Evolutionary conservation across 2,113 vertebrate genomes (phyloP), one percentile per base, ranked within the genome.

Genomic region (Carlito syrichta): DNA sequence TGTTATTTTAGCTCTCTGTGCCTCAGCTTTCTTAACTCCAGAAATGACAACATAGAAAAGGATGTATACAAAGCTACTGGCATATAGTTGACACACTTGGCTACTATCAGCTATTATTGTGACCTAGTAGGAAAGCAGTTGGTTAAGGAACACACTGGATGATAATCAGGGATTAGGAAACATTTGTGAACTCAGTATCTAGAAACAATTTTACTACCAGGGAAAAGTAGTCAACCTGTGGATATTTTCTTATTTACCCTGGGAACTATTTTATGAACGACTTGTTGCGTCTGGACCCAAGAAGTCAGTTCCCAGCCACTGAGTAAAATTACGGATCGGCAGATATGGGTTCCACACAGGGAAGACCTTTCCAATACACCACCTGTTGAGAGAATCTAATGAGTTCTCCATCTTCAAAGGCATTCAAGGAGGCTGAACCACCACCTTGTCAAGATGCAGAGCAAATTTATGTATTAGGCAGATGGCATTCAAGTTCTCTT

Each of bases 381-480:
- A 58, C 69, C 79, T 95, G 95, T 43, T 60, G 84, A 81, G 48
- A 90, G 32, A 8, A 54, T 78, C 93, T 92, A 94, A 84, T 81
- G 91, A 88, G 71, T 85, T 95, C 85, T 88, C 87, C 81, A 48
- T 77, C 62, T 90, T 79, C 91, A 97, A 96, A 91, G 96, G 79
- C 95, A 94, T 96, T 86, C 85, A 91, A 96, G 86, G 95, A 95
- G 85, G 58, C 71, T 81, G 89, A 96, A 58, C 76, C 74, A n/a
- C 63, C 88, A 90, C 94, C 89, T 94, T 90, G 85, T 97, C 88
- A 88, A 90, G 91, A 91, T 68, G 58, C 88, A 95, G 88, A 95
- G 89, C 86, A 74, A 92, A 96, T 85, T 88, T 92, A 91, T 87
- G 71, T 77, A 82, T 92, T 87, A 96, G 93, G 94, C 95, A 97